A percentile compares a stretch with the other conserved stretches of the same genome.
Conservation (phyloP, 2,113 vertebrate species). For the rabbit (Oryctolagus cuniculus) region DNA sequence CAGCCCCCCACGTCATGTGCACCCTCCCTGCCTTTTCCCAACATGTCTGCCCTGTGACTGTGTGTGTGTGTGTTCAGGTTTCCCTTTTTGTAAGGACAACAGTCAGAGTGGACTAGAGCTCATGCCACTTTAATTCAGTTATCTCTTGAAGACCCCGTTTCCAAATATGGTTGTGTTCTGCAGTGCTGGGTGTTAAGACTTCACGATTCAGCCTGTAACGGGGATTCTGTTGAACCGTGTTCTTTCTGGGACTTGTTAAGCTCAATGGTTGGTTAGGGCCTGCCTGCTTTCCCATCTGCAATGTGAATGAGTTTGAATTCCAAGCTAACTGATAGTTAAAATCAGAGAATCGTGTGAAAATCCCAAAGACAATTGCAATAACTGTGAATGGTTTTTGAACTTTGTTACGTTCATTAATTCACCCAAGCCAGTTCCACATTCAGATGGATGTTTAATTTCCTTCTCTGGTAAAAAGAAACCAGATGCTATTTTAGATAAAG, state of each 20-base stretch:
- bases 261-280: not conserved
- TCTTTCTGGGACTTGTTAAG: not conserved
- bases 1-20: not conserved
- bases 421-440: not conserved
- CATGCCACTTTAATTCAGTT: not conserved
- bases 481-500: not conserved
- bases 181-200: not conserved
- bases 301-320: not conserved
- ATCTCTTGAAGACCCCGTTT: not conserved
- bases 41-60: not conserved
- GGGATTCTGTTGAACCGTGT: not conserved
- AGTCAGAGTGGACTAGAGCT: not conserved
- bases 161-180: not conserved
- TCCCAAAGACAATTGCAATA: not conserved
- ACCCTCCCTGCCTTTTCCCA: not conserved
- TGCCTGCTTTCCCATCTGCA: not conserved
- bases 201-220: not conserved
- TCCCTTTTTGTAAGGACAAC: not conserved
- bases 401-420: not conserved
- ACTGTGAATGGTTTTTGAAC: not conserved
- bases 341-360: not conserved
- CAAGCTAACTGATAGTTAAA: not conserved
- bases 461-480: not conserved
- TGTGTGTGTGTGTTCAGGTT: not conserved
- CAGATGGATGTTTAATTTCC: slow-evolving; percentile 24